phyloP scores from a whole-genome alignment of 2,888 invertebrate genomes.

The Smittia sp. region DNA sequence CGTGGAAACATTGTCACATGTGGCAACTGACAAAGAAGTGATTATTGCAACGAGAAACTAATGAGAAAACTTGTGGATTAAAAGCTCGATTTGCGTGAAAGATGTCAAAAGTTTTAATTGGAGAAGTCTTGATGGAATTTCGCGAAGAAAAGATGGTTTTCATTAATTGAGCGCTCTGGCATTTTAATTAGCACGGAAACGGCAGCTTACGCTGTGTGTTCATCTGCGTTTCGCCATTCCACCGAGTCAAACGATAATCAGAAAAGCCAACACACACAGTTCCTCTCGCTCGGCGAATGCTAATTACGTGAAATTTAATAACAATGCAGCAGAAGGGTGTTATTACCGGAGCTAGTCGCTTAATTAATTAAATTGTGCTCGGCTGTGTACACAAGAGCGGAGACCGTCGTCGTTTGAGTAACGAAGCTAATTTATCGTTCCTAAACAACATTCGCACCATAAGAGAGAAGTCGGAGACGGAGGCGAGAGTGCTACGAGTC shows the following conservation, averaged over 20 bases:
- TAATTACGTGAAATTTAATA: slow-evolving; percentile 39
- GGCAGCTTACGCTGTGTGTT: neutral
- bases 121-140: too few relatives aligned
- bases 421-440: slow-evolving; percentile 37
- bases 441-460: slow-evolving; percentile 29
- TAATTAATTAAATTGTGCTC: slow-evolving; percentile 41
- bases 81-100: too few relatives aligned
- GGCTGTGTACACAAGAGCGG: slow-evolving; percentile 16
- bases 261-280: neutral
- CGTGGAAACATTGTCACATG: slow-evolving; percentile 25
- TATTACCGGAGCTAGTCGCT: slow-evolving; percentile 32
- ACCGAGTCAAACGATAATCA: neutral
- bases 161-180: slow-evolving; percentile 19
- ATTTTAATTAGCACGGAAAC: slow-evolving; percentile 26
- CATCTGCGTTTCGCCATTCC: neutral
- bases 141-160: neutral
- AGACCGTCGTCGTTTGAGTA: slow-evolving; percentile 6
- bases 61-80: too few relatives aligned
- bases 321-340: slow-evolving; percentile 33
- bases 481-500: neutral
- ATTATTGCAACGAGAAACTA: too few relatives aligned
- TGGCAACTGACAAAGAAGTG: neutral
- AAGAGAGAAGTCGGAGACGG: neutral
- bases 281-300: neutral
- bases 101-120: too few relatives aligned